phyloP scores from a whole-genome alignment of 1,140 invertebrate genomes.

The Hycleus phaleratus region DNA sequence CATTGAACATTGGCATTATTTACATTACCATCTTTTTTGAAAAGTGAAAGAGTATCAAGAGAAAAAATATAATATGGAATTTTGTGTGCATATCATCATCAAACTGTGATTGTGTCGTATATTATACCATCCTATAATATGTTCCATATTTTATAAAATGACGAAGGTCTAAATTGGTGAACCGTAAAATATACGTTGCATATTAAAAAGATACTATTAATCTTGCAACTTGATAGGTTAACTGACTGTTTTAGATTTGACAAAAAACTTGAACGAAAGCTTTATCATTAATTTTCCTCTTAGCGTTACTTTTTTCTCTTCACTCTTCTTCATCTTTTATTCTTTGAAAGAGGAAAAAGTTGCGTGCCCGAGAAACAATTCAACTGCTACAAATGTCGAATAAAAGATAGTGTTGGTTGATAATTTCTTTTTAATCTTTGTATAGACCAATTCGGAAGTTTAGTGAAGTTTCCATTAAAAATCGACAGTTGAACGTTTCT shows the following conservation, averaged over 20 bases:
- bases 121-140: not conserved
- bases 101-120: not conserved
- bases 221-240: not conserved
- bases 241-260: no score
- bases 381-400: no score
- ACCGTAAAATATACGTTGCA: constrained; percentile 14
- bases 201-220: constrained; percentile 14
- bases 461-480: not conserved
- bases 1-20: constrained; percentile 6
- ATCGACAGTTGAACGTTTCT: not conserved
- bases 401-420: no score
- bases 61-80: not conserved
- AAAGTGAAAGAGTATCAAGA: no score
- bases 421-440: no score
- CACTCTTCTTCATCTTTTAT: no score
- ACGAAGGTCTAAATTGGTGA: constrained; percentile 2
- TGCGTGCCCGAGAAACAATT: no score
- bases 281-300: no score
- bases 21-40: not conserved
- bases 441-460: not conserved
- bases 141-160: not conserved
- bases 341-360: no score
- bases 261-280: no score
- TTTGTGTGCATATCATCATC: constrained; percentile 7
- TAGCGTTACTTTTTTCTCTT: no score